Percentiles rank a stretch among this genome's conserved stretches.
These are phyloP conservation scores for Petrocephalus zakoni DNA, from an alignment of 2,113 vertebrate genomes.

Conservation along the genomic window DNA sequence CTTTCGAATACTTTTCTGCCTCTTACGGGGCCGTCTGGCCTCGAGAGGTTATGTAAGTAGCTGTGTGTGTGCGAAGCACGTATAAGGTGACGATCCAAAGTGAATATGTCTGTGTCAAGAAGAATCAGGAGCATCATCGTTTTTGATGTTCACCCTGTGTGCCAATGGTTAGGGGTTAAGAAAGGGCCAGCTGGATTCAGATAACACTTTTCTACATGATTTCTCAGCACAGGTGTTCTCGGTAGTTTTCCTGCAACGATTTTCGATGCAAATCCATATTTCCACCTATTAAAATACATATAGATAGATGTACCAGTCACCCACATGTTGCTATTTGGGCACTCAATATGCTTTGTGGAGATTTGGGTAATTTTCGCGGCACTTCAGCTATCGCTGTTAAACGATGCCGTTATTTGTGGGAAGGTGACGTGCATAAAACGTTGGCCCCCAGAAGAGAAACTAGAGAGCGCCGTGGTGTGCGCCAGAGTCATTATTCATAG, in stretches of 20 bases:
- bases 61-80: background rate
- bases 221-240: background rate
- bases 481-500: background rate
- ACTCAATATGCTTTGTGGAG: background rate
- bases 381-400: background rate
- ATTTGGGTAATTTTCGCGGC: background rate
- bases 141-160: background rate
- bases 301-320: background rate
- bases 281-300: background rate
- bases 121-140: background rate
- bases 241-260: background rate
- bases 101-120: background rate
- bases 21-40: background rate
- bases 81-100: background rate
- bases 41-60: background rate
- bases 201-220: background rate
- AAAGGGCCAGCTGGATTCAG: background rate
- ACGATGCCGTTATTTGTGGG: background rate
- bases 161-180: background rate
- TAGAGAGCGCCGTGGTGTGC: background rate
- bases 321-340: background rate
- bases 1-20: background rate
- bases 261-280: background rate
- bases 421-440: background rate
- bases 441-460: background rate